Base-by-base conservation (phyloP, 2,888 invertebrate species). In the Perizoma affinitatum region DNA sequence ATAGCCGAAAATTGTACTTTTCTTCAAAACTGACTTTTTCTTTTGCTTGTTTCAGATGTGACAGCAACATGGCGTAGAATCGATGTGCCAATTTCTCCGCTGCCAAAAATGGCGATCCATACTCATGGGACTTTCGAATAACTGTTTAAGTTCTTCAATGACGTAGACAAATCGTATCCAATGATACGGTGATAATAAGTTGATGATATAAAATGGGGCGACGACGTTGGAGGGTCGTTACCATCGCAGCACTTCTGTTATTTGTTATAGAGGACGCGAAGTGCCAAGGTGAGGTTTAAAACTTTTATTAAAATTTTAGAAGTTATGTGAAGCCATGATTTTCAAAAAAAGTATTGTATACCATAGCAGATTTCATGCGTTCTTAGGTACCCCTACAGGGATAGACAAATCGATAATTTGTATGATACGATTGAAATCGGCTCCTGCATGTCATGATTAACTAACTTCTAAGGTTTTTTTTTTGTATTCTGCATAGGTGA, bases 151-250 rank as follows among this genome's bases (percentile, higher is more conserved):
- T 67, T 69, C 65, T 67, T 67, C n/a, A 63, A 69, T 65, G 68
- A 68, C 63, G 68, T 70, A 63, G 57, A 61, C 50, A 58, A 66
- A 66, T 71, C 67, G 72, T 77, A 77, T 87, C 84, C 63, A 79
- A 91, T 90, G 90, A 80, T 78, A 85, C 83, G 89, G 86, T 90
- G 88, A 91, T 82, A 86, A 73, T 78, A 57, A 60, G 51, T 61
- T 52, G 71, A 64, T 53, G 57, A 61, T 58, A 74, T 66, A 89
- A 78, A 77, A 92, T 92, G 91, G 88, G 86, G 69, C 84, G 91
- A 69, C 85, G 89, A 76, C 91, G 92, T 67, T 91, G 92, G 91
- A 86, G 88, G 77, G 78, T 87, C 72, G 80, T 89, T 67, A 86
- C 87, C 54, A 83, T 90, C 72, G 85, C 89, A 65, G 88, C 90